Base-by-base conservation (phyloP, 2,888 invertebrate species). In the Tetropium fuscum region DNA sequence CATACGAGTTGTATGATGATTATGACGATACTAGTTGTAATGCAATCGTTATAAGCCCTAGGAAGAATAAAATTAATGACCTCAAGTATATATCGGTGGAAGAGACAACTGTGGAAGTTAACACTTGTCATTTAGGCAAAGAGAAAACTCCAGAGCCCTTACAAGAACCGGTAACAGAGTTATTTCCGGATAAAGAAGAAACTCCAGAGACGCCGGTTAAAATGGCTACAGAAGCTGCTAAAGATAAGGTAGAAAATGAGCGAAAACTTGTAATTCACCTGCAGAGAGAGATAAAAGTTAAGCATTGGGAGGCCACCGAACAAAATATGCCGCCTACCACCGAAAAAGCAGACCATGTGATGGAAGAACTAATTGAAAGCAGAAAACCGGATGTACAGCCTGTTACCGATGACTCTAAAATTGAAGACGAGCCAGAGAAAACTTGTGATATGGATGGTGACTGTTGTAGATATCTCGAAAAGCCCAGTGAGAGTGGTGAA, bases 1-100 rank as follows among this genome's bases (percentile, higher is more conserved):
- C 69, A 0, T 76, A 77, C 47, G 73, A 69, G 53, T 68, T 63
- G 57, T 40, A 22, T 7, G 63, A 65, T 56, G 58, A 63, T 3
- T 34, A 34, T 19, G 68, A 70, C 13, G 54, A 56, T 16, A 36
- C 10, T 5, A 30, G 27, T 3, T 49, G 27, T 27, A 38, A 40
- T 44, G 36, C 60, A 7, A 15, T 65, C 11, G 38, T 19, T 11
- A 40, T 38, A 34, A 69, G 58, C 54, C 60, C 61, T 18, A 41
- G 13, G 54, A 73, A 58, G 53, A 67, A 60, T 47, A 40, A 53
- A 45, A 48, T 55, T 13, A 19, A 13, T 13, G 38, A 40, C 3
- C 64, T 63, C n/a, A 54, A 60, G 8, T 40, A 45, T 38, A 44
- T 11, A 54, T 13, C 20, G 27, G 11, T 38, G n/a, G 11, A 18